These are phyloP conservation scores for Megalurothrips usitatus DNA, from an alignment of 2,888 invertebrate species.

Conservation along the genomic window DNA sequence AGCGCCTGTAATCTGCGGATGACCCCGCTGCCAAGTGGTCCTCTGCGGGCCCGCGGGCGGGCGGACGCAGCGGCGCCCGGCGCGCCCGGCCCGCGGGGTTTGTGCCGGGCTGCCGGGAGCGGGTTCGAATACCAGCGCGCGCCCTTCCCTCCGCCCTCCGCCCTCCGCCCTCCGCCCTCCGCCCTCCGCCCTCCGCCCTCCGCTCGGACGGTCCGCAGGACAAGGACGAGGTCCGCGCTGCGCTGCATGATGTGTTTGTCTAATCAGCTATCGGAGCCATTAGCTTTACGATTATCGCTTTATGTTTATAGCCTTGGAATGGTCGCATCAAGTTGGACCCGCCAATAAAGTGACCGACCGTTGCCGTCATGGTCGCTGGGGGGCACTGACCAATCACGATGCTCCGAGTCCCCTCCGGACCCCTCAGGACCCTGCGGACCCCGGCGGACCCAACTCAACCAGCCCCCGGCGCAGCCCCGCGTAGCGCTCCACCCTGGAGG, in stretches of 20 bases:
- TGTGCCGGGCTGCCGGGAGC: too few relatives aligned
- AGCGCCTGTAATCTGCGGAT: background rate
- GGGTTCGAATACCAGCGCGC: background rate
- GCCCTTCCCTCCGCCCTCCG: background rate
- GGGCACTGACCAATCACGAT: background rate
- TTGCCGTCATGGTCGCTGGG: slow-evolving; percentile 1
- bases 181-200: background rate
- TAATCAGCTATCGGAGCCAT: slow-evolving; percentile 22
- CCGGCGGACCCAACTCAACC: too few relatives aligned
- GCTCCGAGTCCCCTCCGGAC: too few relatives aligned
- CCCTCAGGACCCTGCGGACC: too few relatives aligned
- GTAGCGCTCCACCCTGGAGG: background rate
- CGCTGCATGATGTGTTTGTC: slow-evolving; percentile 11
- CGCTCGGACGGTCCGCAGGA: background rate
- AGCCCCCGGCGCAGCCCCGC: too few relatives aligned
- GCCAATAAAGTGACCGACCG: slow-evolving; percentile 12
- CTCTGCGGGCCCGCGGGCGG: too few relatives aligned
- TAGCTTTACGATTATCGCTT: slow-evolving; percentile 24
- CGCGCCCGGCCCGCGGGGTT: too few relatives aligned
- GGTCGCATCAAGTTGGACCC: background rate
- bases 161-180: too few relatives aligned
- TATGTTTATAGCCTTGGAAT: slow-evolving; percentile 19
- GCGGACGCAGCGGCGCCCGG: too few relatives aligned
- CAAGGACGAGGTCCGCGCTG: background rate
- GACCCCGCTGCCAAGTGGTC: background rate